Evolutionary conservation across 2,797 vertebrate genomes (phyloP).

Genomic region (Xerus rutilus): DNA sequence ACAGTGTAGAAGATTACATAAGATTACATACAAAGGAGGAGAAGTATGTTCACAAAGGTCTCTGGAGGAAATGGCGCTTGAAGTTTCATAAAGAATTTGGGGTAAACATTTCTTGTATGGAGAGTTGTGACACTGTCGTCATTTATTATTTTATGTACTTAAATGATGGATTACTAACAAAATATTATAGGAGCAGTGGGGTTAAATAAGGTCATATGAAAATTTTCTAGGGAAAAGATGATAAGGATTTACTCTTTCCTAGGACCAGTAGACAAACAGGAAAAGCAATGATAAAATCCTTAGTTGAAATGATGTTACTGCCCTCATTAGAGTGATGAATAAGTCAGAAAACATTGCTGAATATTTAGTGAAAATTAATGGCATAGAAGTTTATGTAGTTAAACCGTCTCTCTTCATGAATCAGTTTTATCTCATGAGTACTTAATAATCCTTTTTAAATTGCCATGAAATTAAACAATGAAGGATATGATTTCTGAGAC

Average conservation of each 20-base stretch:
- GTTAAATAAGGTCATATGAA: not conserved
- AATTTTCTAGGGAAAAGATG: not conserved
- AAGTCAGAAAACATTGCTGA: not conserved
- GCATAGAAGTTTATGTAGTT: not conserved
- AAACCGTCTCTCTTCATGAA: not conserved
- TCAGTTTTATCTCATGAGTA: not conserved
- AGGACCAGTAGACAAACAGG: not conserved
- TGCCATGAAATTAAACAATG: not conserved
- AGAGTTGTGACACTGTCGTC: not conserved
- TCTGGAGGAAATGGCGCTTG: not conserved
- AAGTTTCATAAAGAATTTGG: not conserved
- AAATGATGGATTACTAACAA: not conserved
- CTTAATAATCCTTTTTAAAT: not conserved
- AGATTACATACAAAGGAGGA: not conserved
- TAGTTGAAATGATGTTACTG: not conserved
- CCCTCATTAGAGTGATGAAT: not conserved
- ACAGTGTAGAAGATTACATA: too few relatives aligned
- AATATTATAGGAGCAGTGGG: not conserved
- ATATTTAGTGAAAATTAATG: not conserved
- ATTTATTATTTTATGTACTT: not conserved
- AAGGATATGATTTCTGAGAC: not conserved
- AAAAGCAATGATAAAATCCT: not conserved
- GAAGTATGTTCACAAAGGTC: not conserved
- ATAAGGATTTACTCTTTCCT: not conserved
- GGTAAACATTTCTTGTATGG: not conserved